Base-by-base conservation (phyloP, 2,888 invertebrate species). In the Auanema freiburgensis region DNA sequence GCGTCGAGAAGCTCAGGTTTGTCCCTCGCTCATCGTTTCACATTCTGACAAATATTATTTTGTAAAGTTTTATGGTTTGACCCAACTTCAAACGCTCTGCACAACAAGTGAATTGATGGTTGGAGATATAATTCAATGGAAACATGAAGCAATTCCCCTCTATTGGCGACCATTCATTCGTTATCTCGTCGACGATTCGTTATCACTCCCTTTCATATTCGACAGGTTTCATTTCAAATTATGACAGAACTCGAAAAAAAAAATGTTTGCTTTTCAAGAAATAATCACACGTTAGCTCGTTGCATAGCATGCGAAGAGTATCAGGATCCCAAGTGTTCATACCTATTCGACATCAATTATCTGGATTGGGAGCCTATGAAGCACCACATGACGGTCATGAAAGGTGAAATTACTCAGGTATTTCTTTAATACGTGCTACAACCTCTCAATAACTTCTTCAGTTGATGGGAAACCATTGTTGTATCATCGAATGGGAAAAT, bases 231-330 rank as follows among this genome's bases (percentile, higher is more conserved):
- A 16, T 41, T 51, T 52, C 42, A 24, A 14, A 21, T n/a, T 57
- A 44, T 25, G 33, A n/a, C 33, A 12, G 21, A 54, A 33, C 33
- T 12, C 54, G 6, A 23, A 53, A 53, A 16, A 33, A 8, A 33
- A 33, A 55, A 55, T 55, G 41, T 55, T 40, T 55, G n/a, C 16
- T 12, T 40, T 16, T 62, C 40, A 52, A 70, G 77, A 53, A 79
- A 79, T 64, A 73, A 73, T 54, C 79, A 79, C 65, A 72, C 76
- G 5, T 57, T 79, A 21, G 79, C 79, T 6, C 60, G 68, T 49
- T 79, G 79, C 65, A 78, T 79, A 24, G 79, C 78, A 0, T 79
- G 79, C 52, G 73, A 77, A 23, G 78, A 79, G 51, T 73, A 72
- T 53, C 75, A 76, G 57, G 79, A 79, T 57, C 79, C 79, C 11